Base-by-base conservation (phyloP, 92 coral and sea anemone genomes). In the Palythoa grandiflora region DNA sequence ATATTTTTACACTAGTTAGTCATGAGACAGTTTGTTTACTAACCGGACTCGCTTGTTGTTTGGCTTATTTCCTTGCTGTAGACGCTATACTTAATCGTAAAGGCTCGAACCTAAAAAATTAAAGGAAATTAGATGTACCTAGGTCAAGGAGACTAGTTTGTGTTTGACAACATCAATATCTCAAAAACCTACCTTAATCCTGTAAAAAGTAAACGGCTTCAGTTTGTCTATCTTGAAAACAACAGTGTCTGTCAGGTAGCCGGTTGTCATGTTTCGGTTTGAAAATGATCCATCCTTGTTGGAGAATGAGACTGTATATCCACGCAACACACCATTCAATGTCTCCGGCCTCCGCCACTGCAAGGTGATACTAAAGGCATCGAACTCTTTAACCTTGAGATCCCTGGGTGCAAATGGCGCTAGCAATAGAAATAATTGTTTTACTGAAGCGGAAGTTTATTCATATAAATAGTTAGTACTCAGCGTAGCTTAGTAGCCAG, bases 381-480 rank as follows among this genome's bases (percentile, higher is more conserved):
- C 77, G 1, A 71, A 3, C 10, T 79, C 50, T 9, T 20, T 78
- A 11, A 44, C 53, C 39, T 35, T 16, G 21, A 90, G 86, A 9
- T 79, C 53, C 53, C 92, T 13, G 3, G 92, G 89, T 63, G 80
- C 80, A 38, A 47, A 19, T 50, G 92, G 89, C 5, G 89, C 92
- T 88, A 44, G 38, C 16, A 38, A 35, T 70, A 14, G 19, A 28
- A 84, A 63, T 17, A 17, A 17, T n/a, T 0, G 9, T 63, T 63
- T 2, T 0, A 17, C n/a, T 28, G 12, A 3, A 3, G 17, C 7
- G 1, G n/a, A 47, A 48, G 38, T 75, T 19, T 5, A 75, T 3
- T 20, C 2, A 75, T 70, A 38, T 10, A 8, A 17, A 13, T 3
- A n/a, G n/a, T n/a, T n/a, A n/a, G n/a, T n/a, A n/a, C n/a, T n/a